Base-by-base conservation (phyloP, 2,797 vertebrate species). In the Hirundo rustica region DNA sequence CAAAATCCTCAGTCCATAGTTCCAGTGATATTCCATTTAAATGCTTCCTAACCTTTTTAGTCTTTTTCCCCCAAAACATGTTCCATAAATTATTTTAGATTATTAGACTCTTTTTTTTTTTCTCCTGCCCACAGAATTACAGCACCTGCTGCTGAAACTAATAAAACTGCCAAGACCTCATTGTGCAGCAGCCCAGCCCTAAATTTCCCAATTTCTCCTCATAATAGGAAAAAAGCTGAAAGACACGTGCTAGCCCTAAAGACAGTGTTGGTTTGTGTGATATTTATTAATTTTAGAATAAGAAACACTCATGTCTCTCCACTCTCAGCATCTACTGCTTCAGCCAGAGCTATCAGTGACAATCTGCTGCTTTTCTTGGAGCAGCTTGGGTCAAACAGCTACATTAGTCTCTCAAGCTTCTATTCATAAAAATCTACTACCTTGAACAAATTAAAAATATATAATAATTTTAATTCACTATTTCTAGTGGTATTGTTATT, bases 241-340 rank as follows among this genome's bases (percentile, higher is more conserved):
- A 87, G 15, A 7, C 42, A 72, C 27, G 30, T 64, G 22, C 26
- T 68, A 60, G 7, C 9, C 57, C 47, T 51, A 42, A 88, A 89
- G 19, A 47, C 7, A 47, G 7, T 3, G 7, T 16, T 78, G 11
- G 7, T 27, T 81, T 50, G 2, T 40, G 51, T 47, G 44, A 3
- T 53, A 29, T 83, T 96, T 85, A 38, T 80, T 73, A 85, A 61
- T 91, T 87, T 75, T 53, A 68, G 38, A 58, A 50, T 58, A 30
- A 57, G 2, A 16, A 61, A 76, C 42, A 53, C 10, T 70, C 17
- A 36, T 0, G 0, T 40, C 32, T 78, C 19, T 15, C 21, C 2
- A 6, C 17, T 48, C 72, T 65, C 67, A 82, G 23, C 29, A 66
- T 62, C 45, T 72, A 42, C 20, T 54, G 7, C 10, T 87, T 85